phyloP scores from a whole-genome alignment of 1,140 invertebrate genomes.

The Magallana gigas region DNA sequence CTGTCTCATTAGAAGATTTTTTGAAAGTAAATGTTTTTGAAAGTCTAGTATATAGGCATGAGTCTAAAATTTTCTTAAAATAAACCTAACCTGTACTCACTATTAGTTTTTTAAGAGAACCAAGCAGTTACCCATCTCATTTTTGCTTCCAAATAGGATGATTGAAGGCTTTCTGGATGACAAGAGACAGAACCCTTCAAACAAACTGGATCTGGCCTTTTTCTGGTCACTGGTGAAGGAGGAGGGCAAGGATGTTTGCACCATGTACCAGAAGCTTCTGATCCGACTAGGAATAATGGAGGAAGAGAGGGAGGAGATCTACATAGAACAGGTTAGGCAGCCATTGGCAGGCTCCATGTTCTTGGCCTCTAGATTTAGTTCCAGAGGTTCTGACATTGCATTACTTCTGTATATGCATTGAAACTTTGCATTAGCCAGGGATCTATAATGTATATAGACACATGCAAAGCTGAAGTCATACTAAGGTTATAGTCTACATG shows the following conservation, averaged over 20 bases:
- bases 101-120: neutral
- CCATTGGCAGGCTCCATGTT: neutral
- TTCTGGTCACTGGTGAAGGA: constrained; percentile 71
- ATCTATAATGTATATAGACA: too few relatives aligned
- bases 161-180: constrained; percentile 66
- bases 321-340: neutral
- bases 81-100: neutral
- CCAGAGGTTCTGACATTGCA: too few relatives aligned
- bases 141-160: constrained; percentile 60
- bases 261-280: constrained; percentile 65
- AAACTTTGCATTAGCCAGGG: too few relatives aligned
- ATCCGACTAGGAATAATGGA: constrained; percentile 58
- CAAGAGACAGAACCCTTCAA: constrained; percentile 58
- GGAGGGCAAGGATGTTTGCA: constrained; percentile 57
- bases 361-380: too few relatives aligned
- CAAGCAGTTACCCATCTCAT: neutral
- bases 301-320: constrained; percentile 20
- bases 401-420: too few relatives aligned
- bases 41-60: too few relatives aligned
- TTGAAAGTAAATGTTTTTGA: too few relatives aligned
- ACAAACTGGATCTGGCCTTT: constrained; percentile 65
- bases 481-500: too few relatives aligned
- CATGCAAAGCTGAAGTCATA: too few relatives aligned
- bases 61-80: too few relatives aligned
- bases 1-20: too few relatives aligned